Evolutionary conservation across 2,888 invertebrate genomes (phyloP).

Genomic region (Chesias legatella): DNA sequence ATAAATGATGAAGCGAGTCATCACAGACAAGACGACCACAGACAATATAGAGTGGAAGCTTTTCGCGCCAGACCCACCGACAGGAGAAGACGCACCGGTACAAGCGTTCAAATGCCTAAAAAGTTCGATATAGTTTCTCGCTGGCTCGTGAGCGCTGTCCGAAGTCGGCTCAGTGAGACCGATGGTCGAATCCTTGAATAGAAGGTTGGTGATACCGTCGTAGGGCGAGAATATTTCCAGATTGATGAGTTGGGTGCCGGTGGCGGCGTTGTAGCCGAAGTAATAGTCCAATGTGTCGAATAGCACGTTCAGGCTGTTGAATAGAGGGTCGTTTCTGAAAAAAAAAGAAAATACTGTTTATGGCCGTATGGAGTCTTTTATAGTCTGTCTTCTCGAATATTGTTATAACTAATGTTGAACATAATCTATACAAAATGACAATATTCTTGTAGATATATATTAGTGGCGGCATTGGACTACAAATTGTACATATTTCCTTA

Average conservation of each 20-base stretch:
- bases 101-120: conserved; percentile 69
- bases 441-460: no score
- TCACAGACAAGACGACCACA: conserved; percentile 40
- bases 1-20: conserved; percentile 43
- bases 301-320: conserved; percentile 53
- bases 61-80: conserved; percentile 36
- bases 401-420: no score
- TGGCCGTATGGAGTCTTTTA: no score
- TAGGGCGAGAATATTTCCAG: conserved; percentile 81
- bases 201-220: conserved; percentile 70
- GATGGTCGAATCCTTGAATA: conserved; percentile 83
- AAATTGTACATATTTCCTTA: no score
- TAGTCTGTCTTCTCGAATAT: no score
- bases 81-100: conserved; percentile 42
- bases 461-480: no score
- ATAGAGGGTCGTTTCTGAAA: conserved; percentile 55
- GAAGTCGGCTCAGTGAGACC: conserved; percentile 71
- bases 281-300: conserved; percentile 71
- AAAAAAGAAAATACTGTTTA: not conserved
- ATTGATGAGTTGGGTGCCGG: conserved; percentile 56
- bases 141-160: conserved; percentile 51
- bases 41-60: conserved; percentile 48
- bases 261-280: conserved; percentile 71
- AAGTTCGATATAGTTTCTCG: conserved; percentile 79
- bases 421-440: no score